These are phyloP conservation scores for Holothuria leucospilota DNA, from an alignment of 53 echinoderm and acorn worm genomes.

Conservation along the genomic window DNA sequence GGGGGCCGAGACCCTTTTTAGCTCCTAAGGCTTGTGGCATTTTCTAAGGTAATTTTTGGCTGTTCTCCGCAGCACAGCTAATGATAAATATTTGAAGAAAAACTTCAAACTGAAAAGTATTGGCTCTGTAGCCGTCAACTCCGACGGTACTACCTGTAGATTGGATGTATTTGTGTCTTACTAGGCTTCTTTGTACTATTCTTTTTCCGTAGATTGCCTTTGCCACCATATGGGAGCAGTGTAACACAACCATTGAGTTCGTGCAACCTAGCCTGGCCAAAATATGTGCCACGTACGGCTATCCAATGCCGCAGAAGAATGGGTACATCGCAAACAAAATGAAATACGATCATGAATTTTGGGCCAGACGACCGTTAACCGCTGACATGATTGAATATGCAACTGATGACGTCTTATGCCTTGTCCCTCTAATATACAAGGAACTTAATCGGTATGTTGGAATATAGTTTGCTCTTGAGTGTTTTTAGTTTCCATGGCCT, in stretches of 20 bases:
- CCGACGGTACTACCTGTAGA: no score
- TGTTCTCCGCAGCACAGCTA: no score
- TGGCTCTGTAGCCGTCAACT: no score
- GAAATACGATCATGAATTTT: constrained; percentile 64
- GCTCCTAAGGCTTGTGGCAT: no score
- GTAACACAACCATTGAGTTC: constrained; percentile 25
- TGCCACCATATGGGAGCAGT: constrained; percentile 30
- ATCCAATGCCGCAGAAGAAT: constrained; percentile 29
- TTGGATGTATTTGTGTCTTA: no score
- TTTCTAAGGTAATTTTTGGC: no score
- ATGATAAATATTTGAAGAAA: no score
- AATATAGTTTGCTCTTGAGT: no score
- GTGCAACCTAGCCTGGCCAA: constrained; percentile 20
- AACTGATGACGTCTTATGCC: constrained; percentile 72
- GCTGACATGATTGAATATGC: constrained; percentile 80
- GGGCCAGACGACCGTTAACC: constrained; percentile 79
- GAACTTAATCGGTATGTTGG: constrained; percentile 68
- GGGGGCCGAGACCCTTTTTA: no score
- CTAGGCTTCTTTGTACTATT: no score
- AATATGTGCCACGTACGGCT: constrained; percentile 5
- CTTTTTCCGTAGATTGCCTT: not conserved
- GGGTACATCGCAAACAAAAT: constrained; percentile 54
- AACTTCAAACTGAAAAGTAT: no score
- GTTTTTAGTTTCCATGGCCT: no score
- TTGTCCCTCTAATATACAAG: constrained; percentile 72